Percentiles rank a stretch among this genome's conserved stretches.
Evolutionary conservation across 2,888 invertebrate genomes (phyloP).

Genomic region (Tenthredo distinguenda): DNA sequence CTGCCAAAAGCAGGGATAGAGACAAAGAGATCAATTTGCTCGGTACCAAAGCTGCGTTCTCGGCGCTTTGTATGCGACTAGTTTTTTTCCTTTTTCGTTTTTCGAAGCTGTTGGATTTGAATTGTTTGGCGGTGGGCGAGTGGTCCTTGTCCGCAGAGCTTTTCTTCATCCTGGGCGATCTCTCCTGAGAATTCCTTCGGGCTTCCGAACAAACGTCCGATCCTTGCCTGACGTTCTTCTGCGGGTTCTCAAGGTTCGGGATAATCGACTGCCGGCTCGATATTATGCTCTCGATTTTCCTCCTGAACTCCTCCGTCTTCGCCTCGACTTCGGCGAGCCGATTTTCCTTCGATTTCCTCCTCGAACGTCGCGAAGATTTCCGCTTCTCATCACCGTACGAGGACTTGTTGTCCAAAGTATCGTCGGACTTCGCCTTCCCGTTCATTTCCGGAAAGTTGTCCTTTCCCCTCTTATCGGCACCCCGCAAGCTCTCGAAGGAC

Average conservation of each 20-base stretch:
- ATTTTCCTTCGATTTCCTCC: constrained; percentile 35
- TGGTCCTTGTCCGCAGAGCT: constrained; percentile 51
- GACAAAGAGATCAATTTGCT: constrained; percentile 82
- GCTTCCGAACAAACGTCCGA: constrained; percentile 8
- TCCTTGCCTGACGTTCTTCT: constrained; percentile 46
- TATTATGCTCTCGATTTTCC: constrained; percentile 63
- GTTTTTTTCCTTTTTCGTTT: constrained; percentile 68
- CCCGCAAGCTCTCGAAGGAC: constrained; percentile 64
- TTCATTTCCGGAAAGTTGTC: constrained; percentile 56
- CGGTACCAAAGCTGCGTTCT: constrained; percentile 72
- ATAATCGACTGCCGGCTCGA: constrained; percentile 60
- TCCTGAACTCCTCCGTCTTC: constrained; percentile 65
- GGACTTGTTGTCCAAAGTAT: constrained; percentile 58
- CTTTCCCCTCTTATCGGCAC: constrained; percentile 50
- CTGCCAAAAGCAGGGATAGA: constrained; percentile 82
- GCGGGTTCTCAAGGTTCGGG: constrained; percentile 52
- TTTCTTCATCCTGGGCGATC: constrained; percentile 34
- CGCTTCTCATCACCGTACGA: constrained; percentile 22
- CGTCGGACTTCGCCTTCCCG: constrained; percentile 66
- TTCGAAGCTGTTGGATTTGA: constrained; percentile 58
- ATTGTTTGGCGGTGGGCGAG: constrained; percentile 50
- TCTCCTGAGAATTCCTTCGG: constrained; percentile 17
- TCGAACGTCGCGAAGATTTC: constrained; percentile 22
- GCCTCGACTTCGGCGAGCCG: constrained; percentile 62
- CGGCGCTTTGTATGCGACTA: constrained; percentile 59